Evolutionary conservation across 2,888 invertebrate genomes (phyloP).

Genomic region (Hemistola chrysoprasaria): DNA sequence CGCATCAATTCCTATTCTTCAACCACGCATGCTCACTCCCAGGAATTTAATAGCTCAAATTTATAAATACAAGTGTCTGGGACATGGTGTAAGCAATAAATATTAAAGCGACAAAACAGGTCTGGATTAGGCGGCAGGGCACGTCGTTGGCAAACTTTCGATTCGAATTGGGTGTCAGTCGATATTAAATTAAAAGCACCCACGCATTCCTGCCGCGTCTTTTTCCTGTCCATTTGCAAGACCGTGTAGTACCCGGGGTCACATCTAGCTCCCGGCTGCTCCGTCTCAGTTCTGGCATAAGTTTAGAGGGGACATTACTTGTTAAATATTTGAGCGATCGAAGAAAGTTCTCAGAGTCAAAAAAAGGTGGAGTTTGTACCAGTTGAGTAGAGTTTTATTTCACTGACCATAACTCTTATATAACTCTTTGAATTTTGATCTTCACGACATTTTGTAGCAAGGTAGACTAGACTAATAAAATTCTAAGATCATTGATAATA

Average conservation of each 20-base stretch:
- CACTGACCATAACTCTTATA: no score
- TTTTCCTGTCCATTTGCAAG: conserved; percentile 82
- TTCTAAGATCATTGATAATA: no score
- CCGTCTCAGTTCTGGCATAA: conserved; percentile 42
- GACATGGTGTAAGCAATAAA: conserved; percentile 48
- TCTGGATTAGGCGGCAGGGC: conserved; percentile 66
- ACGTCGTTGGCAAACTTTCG: conserved; percentile 75
- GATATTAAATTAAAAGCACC: conserved; percentile 82
- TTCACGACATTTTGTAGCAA: no score
- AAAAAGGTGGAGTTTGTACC: no score
- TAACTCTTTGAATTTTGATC: no score
- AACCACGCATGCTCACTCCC: conserved; percentile 32
- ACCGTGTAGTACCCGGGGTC: conserved; percentile 76
- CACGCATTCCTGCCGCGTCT: conserved; percentile 79
- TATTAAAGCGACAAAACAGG: conserved; percentile 59
- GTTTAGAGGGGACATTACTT: conserved; percentile 50
- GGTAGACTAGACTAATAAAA: no score
- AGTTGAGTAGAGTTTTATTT: no score
- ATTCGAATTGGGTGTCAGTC: conserved; percentile 80
- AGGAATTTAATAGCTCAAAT: conserved; percentile 50
- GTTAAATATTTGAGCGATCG: conserved; percentile 27
- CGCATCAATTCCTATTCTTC: conserved; percentile 27
- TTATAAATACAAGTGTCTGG: conserved; percentile 42
- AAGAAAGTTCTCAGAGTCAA: no score
- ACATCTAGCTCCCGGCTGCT: conserved; percentile 68